Base-by-base conservation (phyloP, 2,888 invertebrate genomes). In the Lingula anatina region DNA sequence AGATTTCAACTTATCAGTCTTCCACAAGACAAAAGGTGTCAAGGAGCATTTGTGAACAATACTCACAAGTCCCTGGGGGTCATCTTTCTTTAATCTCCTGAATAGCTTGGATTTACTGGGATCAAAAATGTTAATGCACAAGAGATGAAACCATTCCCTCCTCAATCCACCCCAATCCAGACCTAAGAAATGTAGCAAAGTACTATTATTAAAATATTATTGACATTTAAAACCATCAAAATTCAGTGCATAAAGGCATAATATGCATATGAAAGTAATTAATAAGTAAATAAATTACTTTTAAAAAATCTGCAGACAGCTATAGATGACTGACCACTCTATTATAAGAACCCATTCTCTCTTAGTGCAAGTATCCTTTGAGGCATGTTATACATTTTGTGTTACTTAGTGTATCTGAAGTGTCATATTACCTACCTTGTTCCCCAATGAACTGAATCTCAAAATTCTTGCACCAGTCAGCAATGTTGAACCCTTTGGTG, bases 391-490 rank as follows among this genome's bases (percentile, higher is more conserved):
- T n/a, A n/a, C n/a, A n/a, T n/a, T n/a, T n/a, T n/a, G n/a, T n/a
- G n/a, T n/a, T n/a, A n/a, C n/a, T n/a, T n/a, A 36, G 20, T 20
- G 23, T n/a, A n/a, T n/a, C n/a, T n/a, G n/a, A n/a, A n/a, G n/a
- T n/a, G n/a, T n/a, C n/a, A n/a, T n/a, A n/a, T n/a, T n/a, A 43
- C 46, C 56, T 61, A 87, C 90, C 94, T 82, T 90, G 90, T 76
- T 95, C 94, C n/a, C 91, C 92, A 73, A 88, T 85, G 78, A 94
- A 94, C 49, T 86, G 86, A 55, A 94, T 86, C 79, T 94, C 93
- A 76, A 94, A 93, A 80, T 89, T 91, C 71, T 88, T 85, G 78
- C 92, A 93, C 94, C 94, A 95, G 79, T 94, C 93, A 47, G 86
- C 85, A n/a, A 89, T 84, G 24, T 85, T 83, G 79, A 91, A 90